Conservation (phyloP, 2,113 vertebrate genomes). For the Todiramphus chloris region DNA sequence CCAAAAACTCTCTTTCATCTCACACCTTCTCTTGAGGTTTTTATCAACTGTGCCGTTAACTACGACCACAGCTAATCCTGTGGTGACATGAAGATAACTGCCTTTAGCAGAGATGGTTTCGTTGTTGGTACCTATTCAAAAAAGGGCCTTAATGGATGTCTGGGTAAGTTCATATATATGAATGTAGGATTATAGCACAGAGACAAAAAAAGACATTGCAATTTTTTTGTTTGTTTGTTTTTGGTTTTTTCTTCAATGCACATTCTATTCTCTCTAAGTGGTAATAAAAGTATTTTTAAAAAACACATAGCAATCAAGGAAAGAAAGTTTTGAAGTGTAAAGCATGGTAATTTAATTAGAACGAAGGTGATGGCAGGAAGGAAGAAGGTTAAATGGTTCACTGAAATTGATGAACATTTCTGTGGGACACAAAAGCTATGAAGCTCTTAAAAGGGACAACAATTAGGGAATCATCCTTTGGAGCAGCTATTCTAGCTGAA, state of each 20-base stretch:
- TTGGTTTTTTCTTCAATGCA: neutral
- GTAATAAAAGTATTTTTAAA: neutral
- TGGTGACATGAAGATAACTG: neutral
- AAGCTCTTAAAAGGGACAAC: constrained; percentile 10
- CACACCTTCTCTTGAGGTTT: neutral
- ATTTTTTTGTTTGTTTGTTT: neutral
- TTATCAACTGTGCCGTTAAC: neutral
- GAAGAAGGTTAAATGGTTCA: neutral
- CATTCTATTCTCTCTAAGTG: neutral
- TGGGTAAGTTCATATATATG: neutral
- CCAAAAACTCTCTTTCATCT: neutral
- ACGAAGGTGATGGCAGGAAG: neutral
- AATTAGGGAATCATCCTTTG: neutral
- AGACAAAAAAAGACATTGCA: neutral
- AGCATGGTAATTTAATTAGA: neutral
- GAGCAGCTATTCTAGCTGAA: neutral
- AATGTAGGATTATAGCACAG: neutral
- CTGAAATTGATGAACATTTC: constrained; percentile 3
- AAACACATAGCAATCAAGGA: neutral
- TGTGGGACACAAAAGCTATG: neutral
- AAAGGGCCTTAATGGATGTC: neutral
- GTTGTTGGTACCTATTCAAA: neutral
- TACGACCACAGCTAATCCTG: neutral
- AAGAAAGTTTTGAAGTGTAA: neutral
- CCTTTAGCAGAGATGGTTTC: neutral